Conservation (phyloP, 2,888 invertebrate species). For the Watsonalla cultraria region DNA sequence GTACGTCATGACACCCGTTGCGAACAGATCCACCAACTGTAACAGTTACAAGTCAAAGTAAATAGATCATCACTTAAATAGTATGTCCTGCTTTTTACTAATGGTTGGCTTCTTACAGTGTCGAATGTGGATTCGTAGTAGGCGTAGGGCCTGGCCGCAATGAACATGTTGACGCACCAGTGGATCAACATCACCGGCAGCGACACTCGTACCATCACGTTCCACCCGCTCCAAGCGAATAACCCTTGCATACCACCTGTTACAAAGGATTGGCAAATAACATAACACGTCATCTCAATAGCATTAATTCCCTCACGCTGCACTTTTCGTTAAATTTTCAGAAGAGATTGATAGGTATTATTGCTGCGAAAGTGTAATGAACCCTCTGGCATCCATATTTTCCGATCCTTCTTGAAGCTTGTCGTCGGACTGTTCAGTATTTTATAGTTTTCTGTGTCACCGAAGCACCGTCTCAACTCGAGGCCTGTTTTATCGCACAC, state of each 20-base stretch:
- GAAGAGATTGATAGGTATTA: too few relatives aligned
- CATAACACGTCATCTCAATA: background rate
- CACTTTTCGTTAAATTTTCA: too few relatives aligned
- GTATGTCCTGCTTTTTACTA: background rate
- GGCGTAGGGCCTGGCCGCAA: slow-evolving; percentile 8
- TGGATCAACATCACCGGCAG: slow-evolving; percentile 17
- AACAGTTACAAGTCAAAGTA: background rate
- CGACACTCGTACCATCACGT: slow-evolving; percentile 12
- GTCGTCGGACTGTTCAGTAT: too few relatives aligned
- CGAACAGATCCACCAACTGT: slow-evolving; percentile 8
- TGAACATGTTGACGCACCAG: slow-evolving; percentile 15
- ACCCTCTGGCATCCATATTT: too few relatives aligned
- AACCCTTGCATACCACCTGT: slow-evolving; percentile 11
- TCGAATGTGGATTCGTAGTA: slow-evolving; percentile 8
- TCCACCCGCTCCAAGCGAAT: slow-evolving; percentile 19
- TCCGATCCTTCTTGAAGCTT: too few relatives aligned
- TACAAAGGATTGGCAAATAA: background rate
- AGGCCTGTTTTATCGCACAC: too few relatives aligned
- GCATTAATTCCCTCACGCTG: background rate
- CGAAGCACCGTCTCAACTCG: too few relatives aligned
- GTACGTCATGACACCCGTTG: slow-evolving; percentile 14
- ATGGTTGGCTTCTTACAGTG: background rate
- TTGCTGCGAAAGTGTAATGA: too few relatives aligned
- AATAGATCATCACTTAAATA: background rate
- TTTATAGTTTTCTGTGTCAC: too few relatives aligned